These are phyloP conservation scores for Schmidtea mediterranea DNA, from an alignment of 1,140 invertebrate genomes.

Conservation along the genomic window DNA sequence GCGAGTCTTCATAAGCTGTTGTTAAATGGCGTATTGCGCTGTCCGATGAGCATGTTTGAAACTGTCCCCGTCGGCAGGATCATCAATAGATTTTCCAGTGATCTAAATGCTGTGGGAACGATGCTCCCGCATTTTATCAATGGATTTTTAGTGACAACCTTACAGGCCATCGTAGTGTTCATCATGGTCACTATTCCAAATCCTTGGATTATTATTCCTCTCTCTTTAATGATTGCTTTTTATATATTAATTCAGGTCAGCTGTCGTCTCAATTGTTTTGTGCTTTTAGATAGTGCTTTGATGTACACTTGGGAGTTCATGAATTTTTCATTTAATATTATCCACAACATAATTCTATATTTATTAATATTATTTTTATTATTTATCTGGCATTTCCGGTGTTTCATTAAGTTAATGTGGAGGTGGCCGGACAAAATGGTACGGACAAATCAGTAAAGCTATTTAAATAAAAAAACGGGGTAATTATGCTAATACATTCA, in stretches of 20 bases:
- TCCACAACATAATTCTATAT: too few species aligned
- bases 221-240: not conserved
- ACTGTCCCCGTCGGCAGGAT: conserved; percentile 35
- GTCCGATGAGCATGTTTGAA: conserved; percentile 35
- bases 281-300: too few species aligned
- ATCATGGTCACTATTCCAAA: not conserved
- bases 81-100: conserved; percentile 37
- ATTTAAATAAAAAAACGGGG: too few species aligned
- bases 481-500: too few species aligned
- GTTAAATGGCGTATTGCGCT: conserved; percentile 27
- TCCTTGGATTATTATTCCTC: not conserved
- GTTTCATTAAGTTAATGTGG: too few species aligned
- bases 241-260: not conserved
- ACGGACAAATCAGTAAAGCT: too few species aligned
- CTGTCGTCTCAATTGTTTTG: not conserved
- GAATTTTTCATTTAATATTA: too few species aligned
- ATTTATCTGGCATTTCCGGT: too few species aligned
- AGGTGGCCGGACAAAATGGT: too few species aligned
- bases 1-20: conserved; percentile 15
- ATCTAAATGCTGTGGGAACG: conserved; percentile 27
- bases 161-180: not conserved
- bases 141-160: not conserved
- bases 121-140: not conserved
- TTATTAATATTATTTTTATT: too few species aligned
- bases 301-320: too few species aligned